Conservation (phyloP, 2,888 invertebrate species). For the Xylota segnis region DNA sequence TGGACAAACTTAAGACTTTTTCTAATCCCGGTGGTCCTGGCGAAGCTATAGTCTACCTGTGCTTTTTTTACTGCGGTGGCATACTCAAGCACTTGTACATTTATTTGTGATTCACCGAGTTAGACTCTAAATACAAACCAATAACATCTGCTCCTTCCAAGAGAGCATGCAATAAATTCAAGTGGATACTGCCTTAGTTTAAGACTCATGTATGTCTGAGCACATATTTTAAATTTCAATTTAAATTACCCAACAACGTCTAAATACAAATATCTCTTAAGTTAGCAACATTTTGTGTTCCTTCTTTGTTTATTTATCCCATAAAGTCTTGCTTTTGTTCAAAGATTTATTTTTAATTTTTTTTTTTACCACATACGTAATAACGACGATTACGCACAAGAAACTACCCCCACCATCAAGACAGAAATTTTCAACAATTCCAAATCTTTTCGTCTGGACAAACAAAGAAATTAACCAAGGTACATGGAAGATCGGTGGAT, state of each 20-base stretch:
- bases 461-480: constrained; percentile 14
- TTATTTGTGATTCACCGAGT: too few species aligned
- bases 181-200: not conserved
- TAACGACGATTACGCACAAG: constrained; percentile 25
- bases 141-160: too few species aligned
- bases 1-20: too few species aligned
- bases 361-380: not conserved
- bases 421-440: constrained; percentile 3
- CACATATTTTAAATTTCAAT: not conserved
- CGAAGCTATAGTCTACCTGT: too few species aligned
- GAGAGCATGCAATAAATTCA: not conserved
- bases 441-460: not conserved
- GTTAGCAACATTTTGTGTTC: constrained; percentile 53
- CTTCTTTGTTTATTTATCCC: constrained; percentile 19
- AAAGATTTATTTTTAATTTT: constrained; percentile 4
- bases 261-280: constrained; percentile 8
- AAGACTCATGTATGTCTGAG: not conserved
- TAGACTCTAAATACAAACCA: too few species aligned
- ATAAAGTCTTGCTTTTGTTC: not conserved
- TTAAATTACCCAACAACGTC: not conserved
- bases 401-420: constrained; percentile 5
- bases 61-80: too few species aligned
- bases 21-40: too few species aligned
- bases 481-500: not conserved
- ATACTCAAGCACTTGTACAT: too few species aligned